These are phyloP conservation scores for Poecilia latipinna DNA, from an alignment of 2,113 vertebrate genomes.

Conservation along the genomic window DNA sequence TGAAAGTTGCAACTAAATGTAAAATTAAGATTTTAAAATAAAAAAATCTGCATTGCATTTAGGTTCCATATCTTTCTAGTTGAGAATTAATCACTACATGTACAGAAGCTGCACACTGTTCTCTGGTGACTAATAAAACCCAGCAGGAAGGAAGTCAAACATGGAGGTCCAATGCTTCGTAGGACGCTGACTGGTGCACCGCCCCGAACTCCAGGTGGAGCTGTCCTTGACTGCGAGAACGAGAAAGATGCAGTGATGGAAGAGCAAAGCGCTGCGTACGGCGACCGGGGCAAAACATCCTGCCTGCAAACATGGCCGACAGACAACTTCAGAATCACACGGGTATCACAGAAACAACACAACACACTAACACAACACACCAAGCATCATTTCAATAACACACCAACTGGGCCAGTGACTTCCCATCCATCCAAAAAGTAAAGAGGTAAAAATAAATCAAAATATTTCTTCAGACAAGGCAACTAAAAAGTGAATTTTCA, in stretches of 20 bases:
- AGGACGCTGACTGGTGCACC: neutral
- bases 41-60: too few relatives aligned
- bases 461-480: too few relatives aligned
- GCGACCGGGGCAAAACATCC: constrained; percentile 13
- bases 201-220: constrained; percentile 24
- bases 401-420: too few relatives aligned
- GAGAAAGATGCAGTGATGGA: neutral
- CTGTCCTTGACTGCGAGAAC: constrained; percentile 46
- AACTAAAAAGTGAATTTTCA: too few relatives aligned
- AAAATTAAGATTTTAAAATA: too few relatives aligned
- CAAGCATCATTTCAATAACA: too few relatives aligned
- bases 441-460: too few relatives aligned
- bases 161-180: constrained; percentile 19
- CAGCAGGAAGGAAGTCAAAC: constrained; percentile 23
- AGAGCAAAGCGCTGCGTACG: constrained; percentile 34
- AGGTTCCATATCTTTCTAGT: too few relatives aligned
- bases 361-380: too few relatives aligned
- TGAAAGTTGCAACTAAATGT: neutral
- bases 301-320: constrained; percentile 38
- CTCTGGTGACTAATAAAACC: neutral
- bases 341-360: neutral
- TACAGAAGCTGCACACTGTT: neutral
- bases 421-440: too few relatives aligned
- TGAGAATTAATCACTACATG: neutral
- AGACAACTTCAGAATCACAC: neutral